Evolutionary conservation across 1,140 invertebrate species (phyloP).

Genomic region (Centruroides sculpturatus): DNA sequence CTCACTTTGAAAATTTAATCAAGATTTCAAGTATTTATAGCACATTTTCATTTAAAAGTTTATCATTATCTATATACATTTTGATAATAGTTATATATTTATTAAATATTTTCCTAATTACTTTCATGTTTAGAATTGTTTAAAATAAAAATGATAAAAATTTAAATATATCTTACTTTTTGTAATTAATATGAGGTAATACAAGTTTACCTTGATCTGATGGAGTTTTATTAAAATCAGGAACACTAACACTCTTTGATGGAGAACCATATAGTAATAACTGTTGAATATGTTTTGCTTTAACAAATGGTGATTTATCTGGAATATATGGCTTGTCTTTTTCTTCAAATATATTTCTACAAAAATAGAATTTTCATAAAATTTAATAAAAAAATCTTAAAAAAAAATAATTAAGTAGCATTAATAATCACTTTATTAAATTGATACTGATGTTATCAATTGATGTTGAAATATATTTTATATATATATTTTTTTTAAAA

Average conservation of each 20-base stretch:
- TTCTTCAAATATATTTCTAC: background rate
- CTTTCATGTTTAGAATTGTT: background rate
- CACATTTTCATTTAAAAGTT: too few relatives aligned
- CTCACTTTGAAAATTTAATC: background rate
- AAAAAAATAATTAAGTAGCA: too few relatives aligned
- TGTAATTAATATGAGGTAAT: too few relatives aligned
- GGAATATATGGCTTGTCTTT: conserved; percentile 6
- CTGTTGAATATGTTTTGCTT: conserved; percentile 10
- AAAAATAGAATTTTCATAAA: background rate
- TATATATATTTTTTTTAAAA: too few relatives aligned
- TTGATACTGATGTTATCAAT: too few relatives aligned
- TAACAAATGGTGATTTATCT: conserved; percentile 12
- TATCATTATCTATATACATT: too few relatives aligned
- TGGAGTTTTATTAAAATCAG: conserved; percentile 10
- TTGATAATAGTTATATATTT: too few relatives aligned
- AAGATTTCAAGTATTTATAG: background rate
- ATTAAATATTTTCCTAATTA: too few relatives aligned
- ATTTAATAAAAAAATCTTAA: background rate
- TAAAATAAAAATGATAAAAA: too few relatives aligned
- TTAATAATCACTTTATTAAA: too few relatives aligned
- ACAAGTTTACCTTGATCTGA: conserved; percentile 8
- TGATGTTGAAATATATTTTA: too few relatives aligned
- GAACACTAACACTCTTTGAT: conserved; percentile 4
- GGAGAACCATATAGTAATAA: background rate
- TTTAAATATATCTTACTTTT: too few relatives aligned